Evolutionary conservation across 2,797 vertebrate genomes (phyloP).

Genomic region (Anabas testudineus): DNA sequence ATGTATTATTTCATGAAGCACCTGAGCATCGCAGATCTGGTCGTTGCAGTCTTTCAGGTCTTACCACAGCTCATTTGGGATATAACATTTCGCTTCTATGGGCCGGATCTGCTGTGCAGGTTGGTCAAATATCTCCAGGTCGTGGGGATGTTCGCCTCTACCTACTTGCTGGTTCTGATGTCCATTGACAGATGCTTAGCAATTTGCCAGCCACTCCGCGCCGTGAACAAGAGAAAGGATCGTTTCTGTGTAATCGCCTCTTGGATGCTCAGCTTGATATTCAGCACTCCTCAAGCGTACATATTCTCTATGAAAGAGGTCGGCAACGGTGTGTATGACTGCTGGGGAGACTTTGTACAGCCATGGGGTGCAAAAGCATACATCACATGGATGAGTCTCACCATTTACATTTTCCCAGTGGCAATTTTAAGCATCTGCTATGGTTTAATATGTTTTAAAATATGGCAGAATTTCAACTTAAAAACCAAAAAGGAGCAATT

Average conservation of each 20-base stretch:
- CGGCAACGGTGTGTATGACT: slow-evolving; percentile 92
- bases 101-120: slow-evolving; percentile 93
- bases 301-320: slow-evolving; percentile 94
- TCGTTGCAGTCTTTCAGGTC: slow-evolving; percentile 97
- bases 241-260: slow-evolving; percentile 90
- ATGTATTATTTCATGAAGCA: slow-evolving; percentile 99
- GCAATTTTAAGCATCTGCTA: slow-evolving; percentile 92
- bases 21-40: slow-evolving; percentile 96
- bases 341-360: slow-evolving; percentile 94
- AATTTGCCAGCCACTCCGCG: slow-evolving; percentile 93
- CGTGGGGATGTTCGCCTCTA: slow-evolving; percentile 99
- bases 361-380: slow-evolving; percentile 97
- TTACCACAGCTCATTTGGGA: slow-evolving; percentile 99
- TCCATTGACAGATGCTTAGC: slow-evolving; percentile 96
- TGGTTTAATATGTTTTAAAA: slow-evolving; percentile 95
- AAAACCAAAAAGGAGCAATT: slow-evolving; percentile 87
- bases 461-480: slow-evolving; percentile 96
- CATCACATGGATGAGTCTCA: slow-evolving; percentile 96
- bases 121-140: slow-evolving; percentile 96
- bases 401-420: slow-evolving; percentile 94
- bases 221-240: slow-evolving; percentile 89
- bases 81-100: slow-evolving; percentile 97
- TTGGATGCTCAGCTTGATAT: slow-evolving; percentile 93
- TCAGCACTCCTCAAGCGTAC: slow-evolving; percentile 94
- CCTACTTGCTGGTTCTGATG: slow-evolving; percentile 98